Conservation (phyloP, 1,140 invertebrate species). For the Bombus balteatus region DNA sequence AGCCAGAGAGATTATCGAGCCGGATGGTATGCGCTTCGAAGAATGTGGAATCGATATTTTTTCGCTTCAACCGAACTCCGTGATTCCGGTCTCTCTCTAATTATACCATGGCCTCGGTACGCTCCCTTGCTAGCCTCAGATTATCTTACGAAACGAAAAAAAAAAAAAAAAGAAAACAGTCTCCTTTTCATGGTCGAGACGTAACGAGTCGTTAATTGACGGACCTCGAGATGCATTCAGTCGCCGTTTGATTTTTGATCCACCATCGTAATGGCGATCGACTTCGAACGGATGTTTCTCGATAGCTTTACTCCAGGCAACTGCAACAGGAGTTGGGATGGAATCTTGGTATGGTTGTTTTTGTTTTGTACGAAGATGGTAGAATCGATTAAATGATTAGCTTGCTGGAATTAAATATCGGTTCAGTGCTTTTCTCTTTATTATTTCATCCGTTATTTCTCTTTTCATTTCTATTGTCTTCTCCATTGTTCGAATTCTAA, state of each 20-base stretch:
- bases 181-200: background rate
- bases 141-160: slow-evolving; percentile 45
- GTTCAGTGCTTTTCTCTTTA: background rate
- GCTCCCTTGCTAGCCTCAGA: slow-evolving; percentile 6
- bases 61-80: slow-evolving; percentile 1
- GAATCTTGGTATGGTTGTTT: background rate
- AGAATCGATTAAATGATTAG: background rate
- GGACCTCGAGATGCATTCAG: slow-evolving; percentile 18
- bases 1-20: slow-evolving; percentile 37
- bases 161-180: background rate
- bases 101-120: slow-evolving; percentile 30
- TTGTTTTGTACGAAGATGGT: background rate
- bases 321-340: background rate
- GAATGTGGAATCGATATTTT: slow-evolving; percentile 49
- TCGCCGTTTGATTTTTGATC: slow-evolving; percentile 18
- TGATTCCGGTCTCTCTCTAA: slow-evolving; percentile 37
- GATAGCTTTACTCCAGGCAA: background rate
- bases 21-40: slow-evolving; percentile 34
- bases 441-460: background rate
- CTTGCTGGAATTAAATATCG: background rate
- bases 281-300: background rate
- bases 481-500: background rate
- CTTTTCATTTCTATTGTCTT: background rate
- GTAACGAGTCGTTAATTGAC: slow-evolving; percentile 44
- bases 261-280: background rate